These are phyloP conservation scores for Engraulis encrasicolus DNA, from an alignment of 2,113 vertebrate genomes.

Conservation along the genomic window DNA sequence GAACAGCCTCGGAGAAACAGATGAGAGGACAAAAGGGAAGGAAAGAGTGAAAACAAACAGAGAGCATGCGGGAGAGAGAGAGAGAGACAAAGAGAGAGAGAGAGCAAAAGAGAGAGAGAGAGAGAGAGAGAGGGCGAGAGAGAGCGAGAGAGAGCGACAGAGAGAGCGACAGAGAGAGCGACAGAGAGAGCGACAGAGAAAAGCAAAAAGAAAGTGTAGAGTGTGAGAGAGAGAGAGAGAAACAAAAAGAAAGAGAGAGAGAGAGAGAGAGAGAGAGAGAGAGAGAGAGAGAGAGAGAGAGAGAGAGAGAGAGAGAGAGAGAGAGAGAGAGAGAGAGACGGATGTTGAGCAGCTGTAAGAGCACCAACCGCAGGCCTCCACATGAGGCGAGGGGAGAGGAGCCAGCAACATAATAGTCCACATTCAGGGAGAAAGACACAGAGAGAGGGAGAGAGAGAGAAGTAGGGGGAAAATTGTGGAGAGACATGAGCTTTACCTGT, in stretches of 20 bases:
- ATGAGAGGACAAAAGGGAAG: not conserved
- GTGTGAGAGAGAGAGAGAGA: no score
- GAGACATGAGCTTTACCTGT: constrained; percentile 81
- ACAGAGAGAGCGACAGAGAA: no score
- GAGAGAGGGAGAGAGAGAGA: not conserved
- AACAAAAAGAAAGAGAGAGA: no score
- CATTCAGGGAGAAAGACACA: not conserved
- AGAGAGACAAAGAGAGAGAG: no score
- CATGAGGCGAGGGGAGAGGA: constrained; percentile 5
- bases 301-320: constrained; percentile 5
- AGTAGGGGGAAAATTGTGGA: not conserved
- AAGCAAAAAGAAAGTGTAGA: no score
- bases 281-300: constrained; percentile 21
- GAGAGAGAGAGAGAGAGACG: not conserved
- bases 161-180: no score
- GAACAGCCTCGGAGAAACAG: no score
- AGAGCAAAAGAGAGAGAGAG: no score
- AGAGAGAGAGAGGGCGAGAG: no score
- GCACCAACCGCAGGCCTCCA: constrained; percentile 4
- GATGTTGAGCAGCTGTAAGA: constrained; percentile 16
- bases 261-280: constrained; percentile 13
- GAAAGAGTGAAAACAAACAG: not conserved
- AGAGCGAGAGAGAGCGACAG: no score
- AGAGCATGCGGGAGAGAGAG: no score
- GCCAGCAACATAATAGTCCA: not conserved